phyloP scores from a whole-genome alignment of 2,888 invertebrate genomes.

The Pristionchus maxplancki region DNA sequence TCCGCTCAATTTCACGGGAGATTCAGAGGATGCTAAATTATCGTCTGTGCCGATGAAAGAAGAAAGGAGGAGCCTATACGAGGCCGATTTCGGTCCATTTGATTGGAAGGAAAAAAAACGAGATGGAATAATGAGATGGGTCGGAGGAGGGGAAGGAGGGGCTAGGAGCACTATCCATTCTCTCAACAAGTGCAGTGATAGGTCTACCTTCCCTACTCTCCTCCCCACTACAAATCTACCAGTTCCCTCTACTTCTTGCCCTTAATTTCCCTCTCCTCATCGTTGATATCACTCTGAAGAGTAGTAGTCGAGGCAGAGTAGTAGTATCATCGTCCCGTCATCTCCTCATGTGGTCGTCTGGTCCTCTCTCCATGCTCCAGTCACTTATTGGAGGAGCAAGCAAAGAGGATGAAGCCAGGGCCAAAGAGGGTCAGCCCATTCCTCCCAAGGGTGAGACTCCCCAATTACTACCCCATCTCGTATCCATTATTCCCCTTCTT shows the following conservation, averaged over 20 bases:
- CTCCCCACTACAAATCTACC: not conserved
- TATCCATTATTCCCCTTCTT: not conserved
- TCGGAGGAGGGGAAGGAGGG: conserved; percentile 40
- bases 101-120: conserved; percentile 32
- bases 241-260: not conserved
- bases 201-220: not conserved
- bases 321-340: not conserved
- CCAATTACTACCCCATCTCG: conserved; percentile 5
- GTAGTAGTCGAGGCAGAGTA: not conserved
- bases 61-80: conserved; percentile 9
- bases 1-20: not conserved
- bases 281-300: not conserved
- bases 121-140: conserved; percentile 47
- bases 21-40: conserved; percentile 4
- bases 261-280: not conserved
- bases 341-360: conserved; percentile 14
- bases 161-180: conserved; percentile 23
- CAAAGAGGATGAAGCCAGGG: conserved; percentile 14
- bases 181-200: conserved; percentile 35
- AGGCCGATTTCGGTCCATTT: conserved; percentile 27
- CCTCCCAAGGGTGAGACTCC: conserved; percentile 17
- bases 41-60: not conserved
- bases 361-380: not conserved
- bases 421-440: not conserved
- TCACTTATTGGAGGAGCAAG: not conserved